These are phyloP conservation scores for Phortica magna DNA, from an alignment of 2,888 invertebrate species.

Conservation along the genomic window DNA sequence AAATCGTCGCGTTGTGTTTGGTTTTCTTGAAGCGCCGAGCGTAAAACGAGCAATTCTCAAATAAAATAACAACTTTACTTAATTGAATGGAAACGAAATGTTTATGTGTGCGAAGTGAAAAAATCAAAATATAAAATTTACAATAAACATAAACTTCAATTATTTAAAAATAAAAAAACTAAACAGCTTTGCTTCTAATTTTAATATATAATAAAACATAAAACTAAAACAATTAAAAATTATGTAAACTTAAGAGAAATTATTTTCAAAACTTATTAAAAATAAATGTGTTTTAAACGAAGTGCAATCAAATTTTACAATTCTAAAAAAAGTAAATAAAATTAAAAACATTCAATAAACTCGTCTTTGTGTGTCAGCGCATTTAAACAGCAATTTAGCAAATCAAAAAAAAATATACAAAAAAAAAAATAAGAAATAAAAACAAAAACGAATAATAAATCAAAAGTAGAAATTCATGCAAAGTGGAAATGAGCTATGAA, in stretches of 20 bases:
- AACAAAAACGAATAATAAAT: constrained; percentile 32
- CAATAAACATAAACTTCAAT: neutral
- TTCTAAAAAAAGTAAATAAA: neutral
- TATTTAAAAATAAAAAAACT: constrained; percentile 5
- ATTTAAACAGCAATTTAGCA: neutral
- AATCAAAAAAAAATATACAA: constrained; percentile 7
- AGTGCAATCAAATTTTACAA: no score
- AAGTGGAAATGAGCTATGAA: neutral
- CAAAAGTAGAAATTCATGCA: neutral
- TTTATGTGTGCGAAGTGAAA: constrained; percentile 20
- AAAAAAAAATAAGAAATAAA: constrained; percentile 3
- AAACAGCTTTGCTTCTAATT: neutral
- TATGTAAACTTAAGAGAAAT: no score
- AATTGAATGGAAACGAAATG: constrained; percentile 21
- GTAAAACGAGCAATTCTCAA: neutral
- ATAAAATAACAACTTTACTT: no score
- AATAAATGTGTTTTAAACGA: no score
- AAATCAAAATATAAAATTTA: constrained; percentile 40
- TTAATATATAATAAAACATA: no score
- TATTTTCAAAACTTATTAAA: neutral
- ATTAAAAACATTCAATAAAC: neutral
- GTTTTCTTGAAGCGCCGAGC: constrained; percentile 18
- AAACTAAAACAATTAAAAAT: neutral
- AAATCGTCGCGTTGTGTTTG: constrained; percentile 65
- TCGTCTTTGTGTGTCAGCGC: neutral